Percentiles rank a stretch among this genome's conserved stretches.
Conservation (phyloP, 2,888 invertebrate genomes). For the Alcis repandata region DNA sequence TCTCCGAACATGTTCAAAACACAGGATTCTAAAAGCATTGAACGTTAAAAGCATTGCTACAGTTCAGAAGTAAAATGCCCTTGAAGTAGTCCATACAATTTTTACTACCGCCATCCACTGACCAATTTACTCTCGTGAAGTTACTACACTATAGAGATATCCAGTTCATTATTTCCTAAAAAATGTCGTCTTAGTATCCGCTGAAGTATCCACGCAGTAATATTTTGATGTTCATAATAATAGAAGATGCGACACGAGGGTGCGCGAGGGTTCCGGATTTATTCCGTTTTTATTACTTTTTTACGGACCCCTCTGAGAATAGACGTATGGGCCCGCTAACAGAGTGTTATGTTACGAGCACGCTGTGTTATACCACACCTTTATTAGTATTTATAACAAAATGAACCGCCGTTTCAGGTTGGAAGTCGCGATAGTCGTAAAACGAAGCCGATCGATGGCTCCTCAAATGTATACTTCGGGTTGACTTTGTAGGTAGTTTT, state of each 20-base stretch:
- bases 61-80: no score
- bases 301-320: constrained; percentile 73
- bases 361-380: constrained; percentile 60
- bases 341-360: constrained; percentile 67
- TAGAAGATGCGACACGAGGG: constrained; percentile 73
- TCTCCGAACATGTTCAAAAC: no score
- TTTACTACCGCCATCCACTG: constrained; percentile 2
- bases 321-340: constrained; percentile 62
- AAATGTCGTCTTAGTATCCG: constrained; percentile 52
- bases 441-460: constrained; percentile 28
- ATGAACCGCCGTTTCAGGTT: constrained; percentile 42
- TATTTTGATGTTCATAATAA: constrained; percentile 83
- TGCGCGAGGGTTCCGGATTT: constrained; percentile 73
- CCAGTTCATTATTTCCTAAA: constrained; percentile 56
- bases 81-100: background rate
- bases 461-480: constrained; percentile 6
- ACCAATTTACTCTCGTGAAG: constrained; percentile 10
- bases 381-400: constrained; percentile 57
- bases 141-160: constrained; percentile 28
- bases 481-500: constrained; percentile 8
- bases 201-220: constrained; percentile 63
- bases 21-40: background rate
- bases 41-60: background rate
- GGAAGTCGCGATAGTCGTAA: constrained; percentile 32
- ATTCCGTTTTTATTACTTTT: constrained; percentile 85